Evolutionary conservation across 2,113 vertebrate species (phyloP), one percentile per base, ranked within the genome.

Genomic region (Misgurnus mizolepis): DNA sequence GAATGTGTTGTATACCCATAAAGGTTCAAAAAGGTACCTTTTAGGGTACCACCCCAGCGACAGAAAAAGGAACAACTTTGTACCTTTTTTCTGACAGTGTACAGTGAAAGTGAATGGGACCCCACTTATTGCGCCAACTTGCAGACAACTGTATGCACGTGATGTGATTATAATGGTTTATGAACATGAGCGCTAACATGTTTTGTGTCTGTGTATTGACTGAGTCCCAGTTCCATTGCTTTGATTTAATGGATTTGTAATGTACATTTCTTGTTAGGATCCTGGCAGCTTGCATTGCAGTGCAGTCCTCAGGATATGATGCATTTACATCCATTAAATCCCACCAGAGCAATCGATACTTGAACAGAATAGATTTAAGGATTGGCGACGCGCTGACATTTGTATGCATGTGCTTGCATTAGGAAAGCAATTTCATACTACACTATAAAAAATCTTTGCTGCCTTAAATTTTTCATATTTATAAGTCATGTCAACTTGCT

Each of bases 241-340:
- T 10, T 62, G 6, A 71, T 61, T 53, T 55, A 84, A 74, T 73
- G 40, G 75, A 12, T 34, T 67, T 77, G 43, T 81, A 79, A 76
- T 66, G 67, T 27, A 47, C 65, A 43, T 4, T 43, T 79, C 72
- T 67, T n/a, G 76, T 83, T 81, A 80, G 47, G 18, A 45, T 62
- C 65, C 4, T 40, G 56, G 47, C 82, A 72, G 49, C 55, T 56
- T 68, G 34, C 9, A 10, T 68, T 55, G 18, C 22, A 7, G 64
- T 45, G 43, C 65, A 43, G 58, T 67, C 60, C 58, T 73, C 66
- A 43, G 72, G 66, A 79, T 76, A 67, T 71, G 76, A 76, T 76
- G 67, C 60, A 82, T 78, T 47, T 79, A 41, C 49, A 68, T 22
- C 83, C 67, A 85, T 80, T 87, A 76, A 43, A 7, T 22, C 15